A percentile compares a stretch with the other conserved stretches of the same genome.
Evolutionary conservation across 2,113 vertebrate genomes (phyloP).

Genomic region (Oryzias woworae): DNA sequence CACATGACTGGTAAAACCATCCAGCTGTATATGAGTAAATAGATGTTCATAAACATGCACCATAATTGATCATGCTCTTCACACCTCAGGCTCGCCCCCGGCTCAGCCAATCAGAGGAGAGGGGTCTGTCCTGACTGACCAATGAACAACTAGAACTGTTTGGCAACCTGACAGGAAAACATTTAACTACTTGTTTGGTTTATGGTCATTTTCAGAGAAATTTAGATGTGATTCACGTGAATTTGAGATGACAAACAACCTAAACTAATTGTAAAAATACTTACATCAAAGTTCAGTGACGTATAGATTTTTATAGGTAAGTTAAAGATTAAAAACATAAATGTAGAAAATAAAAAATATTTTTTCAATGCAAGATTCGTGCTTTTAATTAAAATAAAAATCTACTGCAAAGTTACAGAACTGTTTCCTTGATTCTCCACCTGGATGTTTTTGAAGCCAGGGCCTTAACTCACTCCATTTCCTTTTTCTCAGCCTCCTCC

Average conservation of each 20-base stretch:
- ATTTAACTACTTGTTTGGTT: slow-evolving; percentile 12
- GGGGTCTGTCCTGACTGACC: slow-evolving; percentile 52
- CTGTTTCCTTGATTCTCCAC: no score
- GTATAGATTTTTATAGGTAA: not conserved
- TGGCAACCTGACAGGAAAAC: not conserved
- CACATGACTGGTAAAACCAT: no score
- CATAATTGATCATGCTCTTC: not conserved
- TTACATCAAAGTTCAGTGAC: not conserved
- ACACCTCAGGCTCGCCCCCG: slow-evolving; percentile 2
- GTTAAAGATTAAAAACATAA: no score
- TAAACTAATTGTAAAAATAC: not conserved
- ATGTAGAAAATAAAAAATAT: no score
- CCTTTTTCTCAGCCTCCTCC: slow-evolving; percentile 80
- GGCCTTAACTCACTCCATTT: slow-evolving; percentile 82
- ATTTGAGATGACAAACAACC: slow-evolving; percentile 4
- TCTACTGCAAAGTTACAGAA: no score
- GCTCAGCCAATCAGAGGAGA: slow-evolving; percentile 63
- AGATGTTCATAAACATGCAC: no score
- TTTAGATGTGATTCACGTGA: not conserved
- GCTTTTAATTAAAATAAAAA: no score
- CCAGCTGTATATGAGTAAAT: no score
- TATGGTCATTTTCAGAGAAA: slow-evolving; percentile 6
- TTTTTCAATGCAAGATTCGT: no score
- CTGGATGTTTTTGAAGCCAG: not conserved
- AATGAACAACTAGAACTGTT: slow-evolving; percentile 43